phyloP scores from a whole-genome alignment of 2,888 invertebrate species.

The Agonopterix arenella region DNA sequence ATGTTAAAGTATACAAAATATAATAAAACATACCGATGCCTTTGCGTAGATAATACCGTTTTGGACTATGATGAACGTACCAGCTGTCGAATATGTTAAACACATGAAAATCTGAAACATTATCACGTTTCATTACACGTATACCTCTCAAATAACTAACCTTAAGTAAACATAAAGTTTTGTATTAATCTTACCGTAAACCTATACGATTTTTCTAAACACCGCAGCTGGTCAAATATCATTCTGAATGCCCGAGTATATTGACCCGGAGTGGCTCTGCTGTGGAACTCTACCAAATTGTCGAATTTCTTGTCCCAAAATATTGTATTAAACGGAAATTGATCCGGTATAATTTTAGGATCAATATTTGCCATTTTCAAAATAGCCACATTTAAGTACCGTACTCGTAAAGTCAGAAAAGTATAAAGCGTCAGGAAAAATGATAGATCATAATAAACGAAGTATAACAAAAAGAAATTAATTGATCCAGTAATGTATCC shows the following conservation, averaged over 20 bases:
- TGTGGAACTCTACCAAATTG: conserved; percentile 33
- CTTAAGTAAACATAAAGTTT: no score
- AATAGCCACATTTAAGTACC: conserved; percentile 47
- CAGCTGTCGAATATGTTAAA: conserved; percentile 24
- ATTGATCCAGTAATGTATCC: conserved; percentile 21
- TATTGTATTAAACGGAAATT: conserved; percentile 31
- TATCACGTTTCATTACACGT: not conserved
- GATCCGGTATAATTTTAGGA: conserved; percentile 34
- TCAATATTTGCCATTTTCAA: conserved; percentile 39
- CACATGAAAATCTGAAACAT: conserved; percentile 27
- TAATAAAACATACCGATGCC: conserved; percentile 23
- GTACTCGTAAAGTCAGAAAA: conserved; percentile 33
- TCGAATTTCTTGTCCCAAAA: conserved; percentile 42
- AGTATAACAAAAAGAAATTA: conserved; percentile 32
- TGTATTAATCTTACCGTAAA: conserved; percentile 32
- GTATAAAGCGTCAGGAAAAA: conserved; percentile 25
- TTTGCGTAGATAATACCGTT: conserved; percentile 33
- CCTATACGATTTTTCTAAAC: conserved; percentile 26
- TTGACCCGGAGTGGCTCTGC: conserved; percentile 22
- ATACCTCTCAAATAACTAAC: no score
- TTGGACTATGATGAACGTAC: conserved; percentile 40
- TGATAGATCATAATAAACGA: conserved; percentile 32
- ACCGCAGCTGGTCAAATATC: conserved; percentile 29
- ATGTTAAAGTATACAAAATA: no score
- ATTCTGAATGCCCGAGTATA: conserved; percentile 30